A percentile compares a stretch with the other conserved stretches of the same genome.
Conservation (phyloP, 1,140 invertebrate genomes). For the Colletes latitarsis region DNA sequence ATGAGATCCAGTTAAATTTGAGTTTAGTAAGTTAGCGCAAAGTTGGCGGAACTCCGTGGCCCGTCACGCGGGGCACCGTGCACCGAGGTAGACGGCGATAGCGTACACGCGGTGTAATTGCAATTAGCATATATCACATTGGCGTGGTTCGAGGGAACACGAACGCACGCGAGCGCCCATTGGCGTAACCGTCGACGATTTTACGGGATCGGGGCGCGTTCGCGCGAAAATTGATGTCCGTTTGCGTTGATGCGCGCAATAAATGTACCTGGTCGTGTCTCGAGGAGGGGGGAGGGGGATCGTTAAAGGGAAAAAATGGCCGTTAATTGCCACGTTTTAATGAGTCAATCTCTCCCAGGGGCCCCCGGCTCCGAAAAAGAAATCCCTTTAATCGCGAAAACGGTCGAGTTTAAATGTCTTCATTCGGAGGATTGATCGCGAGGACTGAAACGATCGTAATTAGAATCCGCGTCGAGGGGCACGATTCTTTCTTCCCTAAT, state of each 20-base stretch:
- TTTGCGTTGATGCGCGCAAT: slow-evolving; percentile 1
- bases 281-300: background rate
- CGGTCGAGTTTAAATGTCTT: background rate
- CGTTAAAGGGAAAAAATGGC: background rate
- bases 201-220: background rate
- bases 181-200: slow-evolving; percentile 42
- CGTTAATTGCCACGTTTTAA: slow-evolving; percentile 7
- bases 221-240: background rate
- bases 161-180: slow-evolving; percentile 67
- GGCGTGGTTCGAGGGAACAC: slow-evolving; percentile 58
- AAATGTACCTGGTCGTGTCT: background rate
- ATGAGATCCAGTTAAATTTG: slow-evolving; percentile 73
- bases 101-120: slow-evolving; percentile 78
- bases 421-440: background rate
- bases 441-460: background rate
- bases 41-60: slow-evolving; percentile 67
- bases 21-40: slow-evolving; percentile 75
- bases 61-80: slow-evolving; percentile 62
- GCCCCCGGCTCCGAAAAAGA: background rate
- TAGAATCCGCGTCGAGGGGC: background rate
- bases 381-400: background rate
- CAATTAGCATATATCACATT: slow-evolving; percentile 79
- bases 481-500: slow-evolving; percentile 1
- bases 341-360: background rate
- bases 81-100: slow-evolving; percentile 62